These are phyloP conservation scores for Globia sparganii DNA, from an alignment of 2,888 invertebrate species.

Conservation along the genomic window DNA sequence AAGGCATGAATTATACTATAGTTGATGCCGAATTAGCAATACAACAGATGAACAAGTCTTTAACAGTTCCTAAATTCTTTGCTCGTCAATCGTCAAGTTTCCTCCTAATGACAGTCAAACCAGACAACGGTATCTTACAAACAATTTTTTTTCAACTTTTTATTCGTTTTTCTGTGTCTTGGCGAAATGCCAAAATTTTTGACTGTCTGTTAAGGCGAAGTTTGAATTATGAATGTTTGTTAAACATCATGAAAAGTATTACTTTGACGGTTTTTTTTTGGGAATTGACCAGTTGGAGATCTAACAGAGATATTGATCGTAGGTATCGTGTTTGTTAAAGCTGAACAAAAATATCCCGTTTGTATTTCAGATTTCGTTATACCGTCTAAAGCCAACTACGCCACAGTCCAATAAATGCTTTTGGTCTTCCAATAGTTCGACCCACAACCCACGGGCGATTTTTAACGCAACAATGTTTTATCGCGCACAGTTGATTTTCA, in stretches of 20 bases:
- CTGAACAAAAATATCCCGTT: not conserved
- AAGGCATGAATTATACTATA: not conserved
- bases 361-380: not conserved
- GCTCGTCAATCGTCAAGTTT: conserved; percentile 48
- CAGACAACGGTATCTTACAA: conserved; percentile 27
- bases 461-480: not conserved
- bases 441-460: not conserved
- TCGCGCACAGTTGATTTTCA: too few relatives aligned
- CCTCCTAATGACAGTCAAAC: conserved; percentile 16
- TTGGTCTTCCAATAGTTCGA: not conserved
- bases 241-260: not conserved
- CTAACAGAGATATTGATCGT: not conserved
- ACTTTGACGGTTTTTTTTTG: not conserved
- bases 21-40: not conserved
- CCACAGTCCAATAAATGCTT: not conserved
- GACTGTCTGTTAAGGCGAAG: conserved; percentile 45
- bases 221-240: conserved; percentile 27
- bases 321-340: not conserved
- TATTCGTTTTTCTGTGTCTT: conserved; percentile 52
- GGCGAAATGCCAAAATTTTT: conserved; percentile 61
- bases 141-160: conserved; percentile 57
- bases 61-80: conserved; percentile 25
- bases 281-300: not conserved
- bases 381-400: not conserved
- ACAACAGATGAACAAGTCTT: not conserved